Evolutionary conservation across 2,113 vertebrate genomes (phyloP), one percentile per base, ranked within the genome.

Genomic region (Athene noctua): DNA sequence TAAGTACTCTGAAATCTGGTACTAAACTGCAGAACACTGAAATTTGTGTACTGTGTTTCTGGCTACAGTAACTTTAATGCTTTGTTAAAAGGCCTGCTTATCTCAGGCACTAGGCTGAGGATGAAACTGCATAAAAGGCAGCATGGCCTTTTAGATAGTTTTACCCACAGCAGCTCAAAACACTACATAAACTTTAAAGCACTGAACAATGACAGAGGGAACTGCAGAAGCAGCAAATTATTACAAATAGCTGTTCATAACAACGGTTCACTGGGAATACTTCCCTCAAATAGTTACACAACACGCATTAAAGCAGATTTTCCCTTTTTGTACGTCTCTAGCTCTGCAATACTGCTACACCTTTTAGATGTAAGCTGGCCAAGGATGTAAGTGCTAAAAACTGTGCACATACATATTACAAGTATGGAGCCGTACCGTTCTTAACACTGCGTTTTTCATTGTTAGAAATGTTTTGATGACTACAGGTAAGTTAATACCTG

Each of bases 1-100:
- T 14, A 80, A 49, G 16, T 34, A 59, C 15, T 74, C 29, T 61
- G 44, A 59, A 85, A 55, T 19, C 38, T 44, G 77, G n/a, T 77
- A 81, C 34, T 42, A 62, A 79, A 65, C 3, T 54, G n/a, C 73
- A 87, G 44, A 81, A 75, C 1, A 4, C 34, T 79, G 42, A 52
- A 74, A 85, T 55, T 13, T 27, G 26, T 49, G 25, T 19, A 32
- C 23, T 75, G 11, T 46, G 36, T n/a, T 78, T 72, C 68, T 3
- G 6, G 46, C 63, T 67, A 82, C 20, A 70, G 44, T 54, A 81
- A 73, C 27, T 75, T 62, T 38, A 73, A 65, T 17, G 34, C 47
- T 78, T 52, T 62, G 55, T 85, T 90, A 81, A 79, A 92, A 91
- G 26, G 30, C 15, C 61, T 63, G 83, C 49, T 94, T 95, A 94